Percentiles rank a stretch among this genome's conserved stretches.
Conservation (phyloP, 2,113 vertebrate genomes). For the Hystrix brachyura region DNA sequence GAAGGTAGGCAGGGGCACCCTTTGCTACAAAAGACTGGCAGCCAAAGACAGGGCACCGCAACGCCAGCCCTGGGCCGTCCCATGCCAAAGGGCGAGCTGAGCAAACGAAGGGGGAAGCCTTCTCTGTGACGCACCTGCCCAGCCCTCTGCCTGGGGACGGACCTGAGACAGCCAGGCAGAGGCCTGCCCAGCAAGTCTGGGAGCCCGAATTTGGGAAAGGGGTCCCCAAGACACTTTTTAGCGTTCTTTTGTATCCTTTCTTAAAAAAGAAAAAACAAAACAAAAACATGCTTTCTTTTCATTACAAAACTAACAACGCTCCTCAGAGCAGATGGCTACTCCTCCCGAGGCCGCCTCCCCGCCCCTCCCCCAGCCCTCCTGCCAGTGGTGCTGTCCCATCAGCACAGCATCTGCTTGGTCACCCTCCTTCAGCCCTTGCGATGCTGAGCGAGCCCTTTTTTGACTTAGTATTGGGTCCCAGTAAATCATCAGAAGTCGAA, state of each 20-base stretch:
- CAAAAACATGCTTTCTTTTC: neutral
- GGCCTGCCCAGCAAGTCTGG: neutral
- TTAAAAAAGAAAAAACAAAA: neutral
- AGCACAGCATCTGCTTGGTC: neutral
- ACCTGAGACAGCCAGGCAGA: neutral
- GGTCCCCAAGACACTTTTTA: neutral
- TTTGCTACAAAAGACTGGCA: neutral
- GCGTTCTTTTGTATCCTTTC: neutral
- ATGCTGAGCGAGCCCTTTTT: neutral
- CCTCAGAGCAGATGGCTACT: neutral
- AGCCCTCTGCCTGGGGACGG: neutral
- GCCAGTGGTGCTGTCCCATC: neutral
- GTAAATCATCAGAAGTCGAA: neutral
- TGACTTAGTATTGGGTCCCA: neutral
- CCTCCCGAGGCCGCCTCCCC: neutral
- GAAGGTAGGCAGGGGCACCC: too few relatives aligned
- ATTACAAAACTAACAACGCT: neutral
- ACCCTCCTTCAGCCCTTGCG: neutral
- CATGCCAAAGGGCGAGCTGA: neutral
- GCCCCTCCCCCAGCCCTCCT: neutral
- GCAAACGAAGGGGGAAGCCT: neutral
- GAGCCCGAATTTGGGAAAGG: neutral
- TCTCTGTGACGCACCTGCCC: rapidly evolving
- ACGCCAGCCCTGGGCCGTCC: too few relatives aligned
- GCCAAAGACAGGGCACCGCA: neutral